phyloP scores from a whole-genome alignment of 2,888 invertebrate species.

The Nephrotoma flavescens region DNA sequence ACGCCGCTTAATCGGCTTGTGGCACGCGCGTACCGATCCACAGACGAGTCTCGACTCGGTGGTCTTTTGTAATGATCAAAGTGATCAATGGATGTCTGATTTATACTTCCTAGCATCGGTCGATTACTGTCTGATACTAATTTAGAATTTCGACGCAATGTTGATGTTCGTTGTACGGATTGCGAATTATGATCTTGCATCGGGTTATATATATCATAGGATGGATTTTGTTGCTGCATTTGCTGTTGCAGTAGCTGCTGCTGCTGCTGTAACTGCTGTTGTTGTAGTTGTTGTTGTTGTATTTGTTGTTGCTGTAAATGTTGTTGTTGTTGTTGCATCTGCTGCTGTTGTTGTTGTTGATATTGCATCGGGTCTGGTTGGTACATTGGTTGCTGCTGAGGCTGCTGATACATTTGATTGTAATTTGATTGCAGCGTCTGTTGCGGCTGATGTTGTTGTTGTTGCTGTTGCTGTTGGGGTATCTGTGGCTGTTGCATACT shows the following conservation, averaged over 20 bases:
- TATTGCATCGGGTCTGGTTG: constrained; percentile 17
- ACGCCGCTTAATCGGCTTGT: constrained; percentile 40
- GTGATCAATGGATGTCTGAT: constrained; percentile 67
- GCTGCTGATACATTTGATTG: constrained; percentile 16
- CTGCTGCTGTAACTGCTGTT: constrained; percentile 17
- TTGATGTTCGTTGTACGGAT: constrained; percentile 18
- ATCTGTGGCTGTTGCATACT: constrained; percentile 9
- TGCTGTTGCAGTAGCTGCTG: constrained; percentile 16
- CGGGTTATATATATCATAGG: constrained; percentile 11
- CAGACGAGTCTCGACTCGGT: constrained; percentile 74
- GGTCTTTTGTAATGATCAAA: constrained; percentile 90
- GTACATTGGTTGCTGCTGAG: constrained; percentile 18
- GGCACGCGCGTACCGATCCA: constrained; percentile 64
- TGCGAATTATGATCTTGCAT: constrained; percentile 13
- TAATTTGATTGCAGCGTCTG: constrained; percentile 22
- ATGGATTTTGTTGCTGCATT: constrained; percentile 13
- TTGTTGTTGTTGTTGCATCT: constrained; percentile 19
- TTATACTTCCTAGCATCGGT: constrained; percentile 31
- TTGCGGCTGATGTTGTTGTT: constrained; percentile 14
- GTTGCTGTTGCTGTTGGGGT: constrained; percentile 16
- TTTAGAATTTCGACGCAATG: constrained; percentile 37
- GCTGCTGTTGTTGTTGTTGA: constrained; percentile 8
- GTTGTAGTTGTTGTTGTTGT: constrained; percentile 18
- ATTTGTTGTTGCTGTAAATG: constrained; percentile 18
- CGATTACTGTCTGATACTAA: constrained; percentile 34